Evolutionary conservation across 2,888 invertebrate species (phyloP), one percentile per base, ranked within the genome.

Genomic region (Prosopocoilus inquinatus): DNA sequence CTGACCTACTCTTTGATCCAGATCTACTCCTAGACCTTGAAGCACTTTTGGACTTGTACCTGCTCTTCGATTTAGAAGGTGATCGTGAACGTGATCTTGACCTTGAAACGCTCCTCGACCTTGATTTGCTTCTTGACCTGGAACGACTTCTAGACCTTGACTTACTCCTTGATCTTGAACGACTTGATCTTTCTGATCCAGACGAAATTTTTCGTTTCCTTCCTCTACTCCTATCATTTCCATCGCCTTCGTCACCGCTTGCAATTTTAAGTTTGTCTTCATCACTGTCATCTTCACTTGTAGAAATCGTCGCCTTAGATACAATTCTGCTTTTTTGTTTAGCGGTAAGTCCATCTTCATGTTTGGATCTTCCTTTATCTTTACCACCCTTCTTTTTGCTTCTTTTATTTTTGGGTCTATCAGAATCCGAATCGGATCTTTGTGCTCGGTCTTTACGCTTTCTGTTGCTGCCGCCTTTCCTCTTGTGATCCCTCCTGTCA

Each of bases 251-350:
- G 70, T 79, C 82, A 65, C 82, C 81, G 66, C 84, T 82, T 1
- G 80, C 81, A 61, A 83, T 81, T 70, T 84, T 83, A 54, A 81
- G 78, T 50, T 78, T 77, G 50, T 68, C 70, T 50, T 79, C 78
- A 51, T 87, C 87, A 60, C 89, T 89, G 49, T 84, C 84, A 0
- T 91, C 91, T 70, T 92, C 93, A 58, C 90, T 90, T 0, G 95
- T 94, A 0, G 96, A 96, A 64, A 97, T 96, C 0, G 94, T 94
- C 55, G 91, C 96, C 74, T 96, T 96, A 0, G 96, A 96, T 0
- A 94, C 89, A 72, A 96, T 90, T 70, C 93, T 88, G 61, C 89
- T 84, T 44, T 94, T 89, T 73, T 94, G 93, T 76, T 93, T 94
- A 7, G 88, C 84, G 36, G 90, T 84, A 53, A 91, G 84, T 15